Conservation (phyloP, 2,888 invertebrate species). For the Ectobius pallidus region DNA sequence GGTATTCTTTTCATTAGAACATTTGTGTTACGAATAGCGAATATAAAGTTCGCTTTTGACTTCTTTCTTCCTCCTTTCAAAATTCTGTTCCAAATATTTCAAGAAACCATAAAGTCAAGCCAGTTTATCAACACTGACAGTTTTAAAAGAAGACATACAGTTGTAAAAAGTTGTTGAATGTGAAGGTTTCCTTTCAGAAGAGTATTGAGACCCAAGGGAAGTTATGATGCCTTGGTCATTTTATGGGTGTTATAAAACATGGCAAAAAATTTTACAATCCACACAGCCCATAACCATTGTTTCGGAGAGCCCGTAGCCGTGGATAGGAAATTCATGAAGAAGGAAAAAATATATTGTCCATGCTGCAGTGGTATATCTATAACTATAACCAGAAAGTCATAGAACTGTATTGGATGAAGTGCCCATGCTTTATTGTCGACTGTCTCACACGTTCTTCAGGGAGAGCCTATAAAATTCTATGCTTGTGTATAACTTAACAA, state of each 20-base stretch:
- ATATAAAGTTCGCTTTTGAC: too few species aligned
- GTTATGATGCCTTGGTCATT: slow-evolving; percentile 22
- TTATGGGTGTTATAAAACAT: slow-evolving; percentile 40
- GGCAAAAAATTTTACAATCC: slow-evolving; percentile 34
- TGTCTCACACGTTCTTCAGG: neutral
- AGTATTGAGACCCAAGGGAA: slow-evolving; percentile 2
- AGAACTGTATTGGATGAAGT: neutral
- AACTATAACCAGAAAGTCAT: slow-evolving; percentile 26
- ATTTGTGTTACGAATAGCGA: too few species aligned
- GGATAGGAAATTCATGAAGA: neutral
- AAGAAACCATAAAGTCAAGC: too few species aligned
- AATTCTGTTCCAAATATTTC: too few species aligned
- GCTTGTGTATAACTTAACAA: slow-evolving; percentile 9
- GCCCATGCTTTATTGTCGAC: neutral
- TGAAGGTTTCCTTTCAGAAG: neutral
- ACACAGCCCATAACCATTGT: slow-evolving; percentile 17
- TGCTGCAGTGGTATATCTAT: neutral
- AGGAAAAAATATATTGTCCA: neutral
- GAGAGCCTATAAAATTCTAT: neutral
- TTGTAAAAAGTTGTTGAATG: neutral
- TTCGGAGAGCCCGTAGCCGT: slow-evolving; percentile 4
- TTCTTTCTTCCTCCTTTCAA: too few species aligned
- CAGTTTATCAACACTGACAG: neutral
- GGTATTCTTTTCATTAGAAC: too few species aligned
- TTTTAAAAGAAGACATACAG: neutral